Base-by-base conservation (phyloP, 2,797 vertebrate genomes). In the Typhlichthys eigenmanni region DNA sequence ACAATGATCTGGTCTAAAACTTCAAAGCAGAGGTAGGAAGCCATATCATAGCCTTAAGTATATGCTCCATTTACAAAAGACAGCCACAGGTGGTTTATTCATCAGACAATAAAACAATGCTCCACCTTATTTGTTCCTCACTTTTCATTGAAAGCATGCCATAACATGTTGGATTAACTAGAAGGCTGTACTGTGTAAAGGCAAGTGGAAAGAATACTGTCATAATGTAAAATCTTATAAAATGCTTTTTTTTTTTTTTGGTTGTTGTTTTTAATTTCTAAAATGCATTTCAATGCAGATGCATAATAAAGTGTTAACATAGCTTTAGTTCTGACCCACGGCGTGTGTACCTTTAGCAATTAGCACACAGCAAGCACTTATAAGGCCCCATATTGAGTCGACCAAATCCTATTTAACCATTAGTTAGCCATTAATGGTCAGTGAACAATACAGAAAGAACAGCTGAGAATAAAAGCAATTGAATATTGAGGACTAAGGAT, bases 1-100 rank as follows among this genome's bases (percentile, higher is more conserved):
- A 80, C 59, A 82, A 71, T 75, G 68, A 84, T 64, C 75, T 66
- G 60, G 63, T 66, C 66, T 71, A 66, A 73, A 68, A 87, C 87
- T 87, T 92, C 88, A 91, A 92, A 93, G 90, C 58, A 13, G 64
- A 65, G 74, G 62, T 83, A 46, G 82, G 75, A 83, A 69, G 58
- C 79, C 67, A 82, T 61, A 72, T 68, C 75, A 68, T 59, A 74
- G 75, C 56, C 74, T 72, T 67, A 64, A 79, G 69, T 81, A 78
- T 78, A 80, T 72, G 72, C 75, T 68, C 55, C 65, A 64, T 72
- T 72, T 74, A 87, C 86, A 87, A 87, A 85, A 83, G 71, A 80
- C 70, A 14, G 43, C 74, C 81, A 88, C 79, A 82, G 84, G 85
- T 88, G 85, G 76, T 83, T 87, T 74, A 77, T 85, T 88, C 79